phyloP scores from a whole-genome alignment of 2,888 invertebrate species.

The Criorhina ranunculi region DNA sequence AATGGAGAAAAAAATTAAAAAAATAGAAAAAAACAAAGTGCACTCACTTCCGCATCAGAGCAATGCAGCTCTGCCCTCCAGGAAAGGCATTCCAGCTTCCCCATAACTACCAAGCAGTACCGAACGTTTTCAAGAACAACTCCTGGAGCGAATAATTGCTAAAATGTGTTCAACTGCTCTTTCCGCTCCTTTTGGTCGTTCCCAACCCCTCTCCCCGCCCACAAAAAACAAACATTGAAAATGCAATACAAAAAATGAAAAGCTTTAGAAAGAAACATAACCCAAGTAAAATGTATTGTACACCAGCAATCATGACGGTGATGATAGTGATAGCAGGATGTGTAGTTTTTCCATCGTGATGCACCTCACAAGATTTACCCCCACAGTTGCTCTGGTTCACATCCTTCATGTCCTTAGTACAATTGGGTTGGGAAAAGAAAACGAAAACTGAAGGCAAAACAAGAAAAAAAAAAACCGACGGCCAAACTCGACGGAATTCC shows the following conservation, averaged over 20 bases:
- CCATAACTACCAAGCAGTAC: conserved; percentile 16
- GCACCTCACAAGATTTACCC: conserved; percentile 36
- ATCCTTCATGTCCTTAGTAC: conserved; percentile 64
- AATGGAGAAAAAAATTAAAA: conserved; percentile 22
- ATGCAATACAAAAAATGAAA: conserved; percentile 34
- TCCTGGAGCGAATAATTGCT: conserved; percentile 75
- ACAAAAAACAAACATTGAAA: conserved; percentile 8
- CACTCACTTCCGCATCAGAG: conserved; percentile 72
- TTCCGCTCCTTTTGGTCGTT: conserved; percentile 47
- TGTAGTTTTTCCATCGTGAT: conserved; percentile 53
- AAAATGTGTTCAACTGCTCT: conserved; percentile 75
- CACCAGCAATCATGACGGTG: conserved; percentile 70
- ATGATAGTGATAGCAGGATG: conserved; percentile 73
- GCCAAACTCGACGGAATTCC: conserved; percentile 51
- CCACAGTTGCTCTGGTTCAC: conserved; percentile 53
- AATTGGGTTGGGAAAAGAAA: conserved; percentile 55
- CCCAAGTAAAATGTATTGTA: conserved; percentile 72
- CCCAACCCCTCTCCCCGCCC: not conserved
- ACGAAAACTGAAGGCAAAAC: conserved; percentile 44
- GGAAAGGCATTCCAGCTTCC: conserved; percentile 40
- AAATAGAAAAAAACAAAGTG: conserved; percentile 56
- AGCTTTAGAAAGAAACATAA: conserved; percentile 69
- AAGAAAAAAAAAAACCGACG: conserved; percentile 25
- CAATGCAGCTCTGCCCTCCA: conserved; percentile 51
- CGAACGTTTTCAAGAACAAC: conserved; percentile 71